Conservation (phyloP, 2,113 vertebrate genomes). For the Crotalus tigris region DNA sequence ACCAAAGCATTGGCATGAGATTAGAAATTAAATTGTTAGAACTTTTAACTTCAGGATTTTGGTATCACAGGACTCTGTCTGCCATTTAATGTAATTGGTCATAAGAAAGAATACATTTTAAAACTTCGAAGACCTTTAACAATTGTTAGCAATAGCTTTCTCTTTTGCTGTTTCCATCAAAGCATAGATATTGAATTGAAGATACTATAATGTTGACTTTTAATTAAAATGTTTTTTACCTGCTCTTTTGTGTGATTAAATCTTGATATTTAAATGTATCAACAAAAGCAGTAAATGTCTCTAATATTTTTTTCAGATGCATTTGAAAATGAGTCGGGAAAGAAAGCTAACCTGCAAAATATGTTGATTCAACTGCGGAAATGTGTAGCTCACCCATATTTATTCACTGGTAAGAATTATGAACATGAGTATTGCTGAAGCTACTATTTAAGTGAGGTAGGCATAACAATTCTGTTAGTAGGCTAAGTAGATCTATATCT, state of each 20-base stretch:
- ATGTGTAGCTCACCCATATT: conserved; percentile 88
- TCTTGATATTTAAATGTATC: background rate
- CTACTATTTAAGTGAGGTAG: background rate
- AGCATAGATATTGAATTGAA: background rate
- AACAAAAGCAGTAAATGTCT: background rate
- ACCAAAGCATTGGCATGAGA: background rate
- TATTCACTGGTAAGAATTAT: conserved; percentile 82
- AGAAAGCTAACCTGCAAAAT: conserved; percentile 82
- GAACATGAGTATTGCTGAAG: background rate
- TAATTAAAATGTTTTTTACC: background rate
- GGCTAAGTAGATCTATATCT: background rate
- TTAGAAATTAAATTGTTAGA: background rate
- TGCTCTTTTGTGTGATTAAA: background rate
- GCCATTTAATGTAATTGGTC: background rate
- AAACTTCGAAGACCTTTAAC: background rate
- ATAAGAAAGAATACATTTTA: background rate
- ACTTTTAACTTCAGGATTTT: background rate
- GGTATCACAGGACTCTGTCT: background rate
- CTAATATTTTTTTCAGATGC: conserved; percentile 68
- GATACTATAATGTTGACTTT: background rate
- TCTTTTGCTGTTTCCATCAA: background rate
- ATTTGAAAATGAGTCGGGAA: conserved; percentile 78
- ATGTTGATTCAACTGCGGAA: conserved; percentile 88
- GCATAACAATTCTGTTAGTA: background rate
- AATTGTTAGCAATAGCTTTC: background rate